A percentile compares a stretch with the other conserved stretches of the same genome.
Conservation (phyloP, 2,797 vertebrate species). For the Holocentrus rufus region DNA sequence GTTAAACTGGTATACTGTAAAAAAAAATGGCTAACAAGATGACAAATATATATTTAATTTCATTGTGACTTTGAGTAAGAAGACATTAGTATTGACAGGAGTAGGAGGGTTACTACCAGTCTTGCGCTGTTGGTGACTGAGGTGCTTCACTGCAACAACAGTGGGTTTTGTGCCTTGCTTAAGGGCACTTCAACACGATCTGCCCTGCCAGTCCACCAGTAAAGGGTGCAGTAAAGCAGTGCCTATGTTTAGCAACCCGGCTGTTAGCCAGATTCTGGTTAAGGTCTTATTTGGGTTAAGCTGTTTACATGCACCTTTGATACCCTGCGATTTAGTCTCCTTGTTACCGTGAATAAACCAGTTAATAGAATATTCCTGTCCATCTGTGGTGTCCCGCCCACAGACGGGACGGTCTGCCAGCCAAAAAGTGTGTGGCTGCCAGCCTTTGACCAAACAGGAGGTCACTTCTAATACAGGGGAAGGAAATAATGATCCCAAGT, state of each 20-base stretch:
- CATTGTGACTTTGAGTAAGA: too few relatives aligned
- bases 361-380: slow-evolving; percentile 56
- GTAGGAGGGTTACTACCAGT: too few relatives aligned
- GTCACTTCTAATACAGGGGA: not conserved
- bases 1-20: too few relatives aligned
- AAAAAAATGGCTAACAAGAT: too few relatives aligned
- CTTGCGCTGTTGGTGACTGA: too few relatives aligned
- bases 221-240: not conserved
- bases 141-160: too few relatives aligned
- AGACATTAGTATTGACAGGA: too few relatives aligned
- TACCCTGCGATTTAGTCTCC: slow-evolving; percentile 1
- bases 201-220: too few relatives aligned
- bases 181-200: too few relatives aligned
- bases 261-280: not conserved
- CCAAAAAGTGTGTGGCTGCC: slow-evolving; percentile 30
- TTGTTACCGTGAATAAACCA: slow-evolving; percentile 29
- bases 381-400: slow-evolving; percentile 47
- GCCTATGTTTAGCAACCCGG: not conserved
- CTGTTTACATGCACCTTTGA: slow-evolving; percentile 7
- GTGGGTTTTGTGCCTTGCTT: too few relatives aligned
- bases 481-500: slow-evolving; percentile 15
- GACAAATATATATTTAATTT: too few relatives aligned
- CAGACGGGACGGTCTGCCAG: slow-evolving; percentile 29
- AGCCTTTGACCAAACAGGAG: slow-evolving; percentile 19
- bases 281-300: not conserved